Percentiles rank a stretch among this genome's conserved stretches.
phyloP scores from a whole-genome alignment of 2,113 vertebrate genomes.

The Paralichthys olivaceus region DNA sequence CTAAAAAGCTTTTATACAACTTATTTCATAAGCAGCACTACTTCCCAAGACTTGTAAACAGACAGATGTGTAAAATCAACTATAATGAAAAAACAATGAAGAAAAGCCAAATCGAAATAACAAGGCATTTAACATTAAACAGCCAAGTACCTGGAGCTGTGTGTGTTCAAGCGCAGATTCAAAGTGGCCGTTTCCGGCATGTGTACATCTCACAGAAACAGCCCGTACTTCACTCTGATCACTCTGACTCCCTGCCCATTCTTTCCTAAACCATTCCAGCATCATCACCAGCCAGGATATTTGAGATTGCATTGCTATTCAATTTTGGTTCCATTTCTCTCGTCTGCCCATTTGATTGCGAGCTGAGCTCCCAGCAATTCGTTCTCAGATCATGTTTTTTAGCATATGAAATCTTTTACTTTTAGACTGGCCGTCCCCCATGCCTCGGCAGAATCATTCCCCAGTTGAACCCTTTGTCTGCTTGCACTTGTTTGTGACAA shows the following conservation, averaged over 20 bases:
- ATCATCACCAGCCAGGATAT: slow-evolving; percentile 20
- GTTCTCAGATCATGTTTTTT: slow-evolving; percentile 26
- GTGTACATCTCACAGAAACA: neutral
- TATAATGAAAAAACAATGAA: neutral
- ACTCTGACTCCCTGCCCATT: slow-evolving; percentile 6
- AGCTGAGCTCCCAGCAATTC: neutral
- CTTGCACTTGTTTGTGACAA: slow-evolving; percentile 36
- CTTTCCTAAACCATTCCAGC: slow-evolving; percentile 33
- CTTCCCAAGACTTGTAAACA: neutral
- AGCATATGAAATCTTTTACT: slow-evolving; percentile 23
- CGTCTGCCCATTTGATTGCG: slow-evolving; percentile 56
- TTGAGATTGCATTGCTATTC: slow-evolving; percentile 36
- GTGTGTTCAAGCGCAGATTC: neutral
- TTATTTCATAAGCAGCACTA: neutral
- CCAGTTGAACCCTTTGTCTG: slow-evolving; percentile 17
- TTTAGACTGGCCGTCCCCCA: neutral
- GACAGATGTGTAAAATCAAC: slow-evolving; percentile 2
- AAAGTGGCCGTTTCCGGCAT: neutral
- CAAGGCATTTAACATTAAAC: neutral
- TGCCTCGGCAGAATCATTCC: neutral
- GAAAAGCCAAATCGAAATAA: neutral
- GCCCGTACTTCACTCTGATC: no score
- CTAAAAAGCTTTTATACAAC: neutral
- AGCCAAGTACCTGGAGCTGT: neutral
- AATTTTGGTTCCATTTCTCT: slow-evolving; percentile 31